These are phyloP conservation scores for Premnoplex brunnescens DNA, from an alignment of 2,797 vertebrate genomes.

Conservation along the genomic window DNA sequence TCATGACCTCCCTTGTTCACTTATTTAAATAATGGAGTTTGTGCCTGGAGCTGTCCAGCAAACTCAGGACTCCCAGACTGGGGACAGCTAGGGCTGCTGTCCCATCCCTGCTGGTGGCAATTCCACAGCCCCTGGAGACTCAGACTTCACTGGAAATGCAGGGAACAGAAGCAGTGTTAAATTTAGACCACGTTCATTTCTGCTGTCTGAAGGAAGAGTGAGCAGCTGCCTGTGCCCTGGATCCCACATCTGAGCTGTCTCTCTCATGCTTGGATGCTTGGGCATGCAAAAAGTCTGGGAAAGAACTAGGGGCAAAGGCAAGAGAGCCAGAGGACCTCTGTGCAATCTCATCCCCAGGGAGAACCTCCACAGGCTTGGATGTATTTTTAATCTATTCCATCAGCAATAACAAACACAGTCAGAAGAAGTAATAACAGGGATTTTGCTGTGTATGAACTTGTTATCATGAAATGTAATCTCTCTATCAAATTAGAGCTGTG, in stretches of 20 bases:
- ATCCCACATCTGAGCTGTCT: conserved; percentile 29
- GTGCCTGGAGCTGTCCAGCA: not conserved
- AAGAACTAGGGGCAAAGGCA: not conserved
- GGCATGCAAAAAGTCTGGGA: not conserved
- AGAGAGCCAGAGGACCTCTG: conserved; percentile 7
- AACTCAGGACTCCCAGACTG: not conserved
- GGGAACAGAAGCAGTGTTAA: not conserved
- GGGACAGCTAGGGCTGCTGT: not conserved
- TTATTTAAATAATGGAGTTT: not conserved
- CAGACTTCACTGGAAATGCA: not conserved
- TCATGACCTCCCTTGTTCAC: not conserved
- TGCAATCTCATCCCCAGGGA: not conserved
- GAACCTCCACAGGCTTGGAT: not conserved
- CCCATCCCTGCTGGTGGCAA: not conserved
- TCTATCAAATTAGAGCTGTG: not conserved
- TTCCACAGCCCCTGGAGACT: not conserved
- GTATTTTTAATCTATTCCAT: conserved; percentile 53
- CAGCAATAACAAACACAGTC: conserved; percentile 40
- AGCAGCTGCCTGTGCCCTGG: not conserved
- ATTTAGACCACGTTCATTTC: not conserved
- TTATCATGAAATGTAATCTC: conserved; percentile 42
- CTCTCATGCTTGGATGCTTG: conserved; percentile 6
- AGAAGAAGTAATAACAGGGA: conserved; percentile 33
- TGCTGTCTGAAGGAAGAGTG: not conserved
- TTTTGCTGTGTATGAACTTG: conserved; percentile 21